phyloP scores from a whole-genome alignment of 2,797 vertebrate genomes.

The Myripristis murdjan region DNA sequence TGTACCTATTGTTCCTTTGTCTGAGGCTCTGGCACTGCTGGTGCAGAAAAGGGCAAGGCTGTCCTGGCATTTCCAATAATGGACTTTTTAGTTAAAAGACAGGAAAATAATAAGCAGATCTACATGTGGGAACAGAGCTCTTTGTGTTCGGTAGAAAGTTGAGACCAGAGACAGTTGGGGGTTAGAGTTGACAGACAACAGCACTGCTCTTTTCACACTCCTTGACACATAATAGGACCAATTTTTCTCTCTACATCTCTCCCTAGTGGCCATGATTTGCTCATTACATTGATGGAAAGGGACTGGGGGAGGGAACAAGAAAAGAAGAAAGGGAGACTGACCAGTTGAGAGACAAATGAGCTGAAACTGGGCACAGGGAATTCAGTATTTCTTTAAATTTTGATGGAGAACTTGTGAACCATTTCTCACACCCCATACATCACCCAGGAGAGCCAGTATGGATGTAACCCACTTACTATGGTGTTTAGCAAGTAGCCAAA shows the following conservation, averaged over 20 bases:
- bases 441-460: background rate
- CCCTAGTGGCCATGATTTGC: conserved; percentile 71
- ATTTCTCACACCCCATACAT: background rate
- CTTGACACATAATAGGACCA: conserved; percentile 71
- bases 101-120: conserved; percentile 81
- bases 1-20: conserved; percentile 76
- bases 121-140: conserved; percentile 54
- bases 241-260: conserved; percentile 70
- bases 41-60: conserved; percentile 81
- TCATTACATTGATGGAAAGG: conserved; percentile 71
- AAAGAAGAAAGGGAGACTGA: conserved; percentile 35
- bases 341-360: conserved; percentile 56
- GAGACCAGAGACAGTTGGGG: conserved; percentile 62
- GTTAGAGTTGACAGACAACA: conserved; percentile 77
- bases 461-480: conserved; percentile 44
- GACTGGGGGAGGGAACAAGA: conserved; percentile 34
- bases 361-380: conserved; percentile 34
- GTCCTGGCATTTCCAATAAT: conserved; percentile 83
- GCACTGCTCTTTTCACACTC: conserved; percentile 79
- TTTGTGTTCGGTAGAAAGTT: conserved; percentile 74
- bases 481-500: conserved; percentile 58
- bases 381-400: conserved; percentile 42
- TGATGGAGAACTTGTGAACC: conserved; percentile 31
- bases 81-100: conserved; percentile 84
- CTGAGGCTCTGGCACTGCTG: conserved; percentile 71